Base-by-base conservation (phyloP, 1,140 invertebrate genomes). In the Diuraphis noxia region DNA sequence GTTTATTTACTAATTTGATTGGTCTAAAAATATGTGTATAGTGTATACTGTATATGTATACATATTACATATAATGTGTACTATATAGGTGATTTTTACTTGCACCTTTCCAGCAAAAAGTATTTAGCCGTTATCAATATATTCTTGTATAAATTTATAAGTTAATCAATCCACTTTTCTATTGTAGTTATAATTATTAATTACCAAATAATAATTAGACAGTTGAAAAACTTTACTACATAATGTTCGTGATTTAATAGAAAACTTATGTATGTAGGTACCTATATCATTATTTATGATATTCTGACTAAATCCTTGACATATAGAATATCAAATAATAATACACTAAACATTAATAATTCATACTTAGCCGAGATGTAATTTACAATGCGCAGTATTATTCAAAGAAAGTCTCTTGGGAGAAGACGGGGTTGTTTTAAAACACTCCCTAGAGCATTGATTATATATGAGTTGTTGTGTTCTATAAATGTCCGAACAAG, bases 401-500 rank as follows among this genome's bases (percentile, higher is more conserved):
- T 49, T 46, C 46, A 5, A 43, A 38, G n/a, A 36, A 52, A 86
- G 43, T 52, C 46, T 52, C 85, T 21, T 3, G 34, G n/a, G 43
- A 72, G 19, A 13, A 43, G 77, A 79, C 21, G 82, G 82, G 84
- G 34, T 86, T 86, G 46, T 86, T 86, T 86, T 52, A 86, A 36
- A 52, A 52, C 82, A 43, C 85, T 38, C 85, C 43, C 36, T 23
- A 21, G 34, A 34, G 34, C 46, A 43, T 86, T 86, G n/a, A 52
- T 86, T 86, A 49, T 86, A 52, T 49, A 46, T 43, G 41, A 84
- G 25, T 34, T 36, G 85, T 49, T 36, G 34, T 86, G 34, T 86
- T 52, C 46, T 49, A 52, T 86, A 52, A 86, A 86, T 86, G 85
- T 86, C 85, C 85, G 10, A 86, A 9, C 43, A 34, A 38, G 19